Conservation (phyloP, 2,113 vertebrate species). For the Suncus etruscus region DNA sequence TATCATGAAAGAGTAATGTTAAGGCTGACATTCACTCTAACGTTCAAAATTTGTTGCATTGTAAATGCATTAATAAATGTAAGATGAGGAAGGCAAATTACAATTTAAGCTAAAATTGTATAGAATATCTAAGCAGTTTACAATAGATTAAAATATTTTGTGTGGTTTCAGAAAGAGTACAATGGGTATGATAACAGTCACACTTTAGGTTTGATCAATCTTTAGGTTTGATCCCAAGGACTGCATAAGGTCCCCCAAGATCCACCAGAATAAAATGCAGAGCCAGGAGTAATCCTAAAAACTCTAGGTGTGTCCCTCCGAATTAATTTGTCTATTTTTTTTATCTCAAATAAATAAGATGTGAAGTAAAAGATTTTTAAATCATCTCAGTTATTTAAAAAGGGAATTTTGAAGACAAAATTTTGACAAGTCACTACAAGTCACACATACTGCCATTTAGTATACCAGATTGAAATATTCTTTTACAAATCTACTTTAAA, state of each 20-base stretch:
- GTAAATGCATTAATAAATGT: constrained; percentile 8
- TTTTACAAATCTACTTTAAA: neutral
- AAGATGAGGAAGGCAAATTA: neutral
- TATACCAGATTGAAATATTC: neutral
- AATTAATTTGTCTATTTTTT: neutral
- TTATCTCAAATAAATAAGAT: neutral
- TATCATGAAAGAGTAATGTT: neutral
- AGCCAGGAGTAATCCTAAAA: too few relatives aligned
- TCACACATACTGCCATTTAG: neutral
- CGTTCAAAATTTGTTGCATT: neutral
- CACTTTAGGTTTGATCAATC: too few relatives aligned
- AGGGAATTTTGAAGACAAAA: neutral
- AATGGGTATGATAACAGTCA: too few relatives aligned
- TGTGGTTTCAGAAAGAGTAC: too few relatives aligned
- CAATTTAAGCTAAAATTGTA: constrained; percentile 17
- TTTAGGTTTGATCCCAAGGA: neutral
- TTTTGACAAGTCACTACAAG: too few relatives aligned
- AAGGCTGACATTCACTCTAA: neutral
- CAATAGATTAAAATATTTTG: neutral
- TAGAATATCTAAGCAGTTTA: neutral
- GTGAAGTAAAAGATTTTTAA: neutral
- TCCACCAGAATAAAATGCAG: too few relatives aligned
- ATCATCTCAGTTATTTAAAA: neutral
- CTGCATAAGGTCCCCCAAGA: too few relatives aligned
- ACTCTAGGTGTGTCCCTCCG: neutral